These are phyloP conservation scores for Microcebus jonahi DNA, from an alignment of 2,113 vertebrate species.

Conservation along the genomic window DNA sequence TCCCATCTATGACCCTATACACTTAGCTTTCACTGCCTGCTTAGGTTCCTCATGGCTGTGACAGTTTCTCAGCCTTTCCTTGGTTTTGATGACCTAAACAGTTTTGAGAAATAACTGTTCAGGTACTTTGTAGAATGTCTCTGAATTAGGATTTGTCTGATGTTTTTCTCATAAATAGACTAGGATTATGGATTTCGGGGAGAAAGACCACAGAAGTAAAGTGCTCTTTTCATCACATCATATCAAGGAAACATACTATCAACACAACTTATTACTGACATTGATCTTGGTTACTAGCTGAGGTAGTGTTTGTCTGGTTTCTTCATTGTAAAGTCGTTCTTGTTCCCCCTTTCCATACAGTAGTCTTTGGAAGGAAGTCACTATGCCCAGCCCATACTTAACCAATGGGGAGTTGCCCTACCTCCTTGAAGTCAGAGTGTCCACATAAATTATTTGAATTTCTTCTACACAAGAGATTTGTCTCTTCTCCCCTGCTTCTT, in stretches of 20 bases:
- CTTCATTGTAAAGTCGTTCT: background rate
- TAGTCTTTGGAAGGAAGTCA: background rate
- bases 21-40: background rate
- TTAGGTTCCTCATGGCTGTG: background rate
- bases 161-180: background rate
- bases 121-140: background rate
- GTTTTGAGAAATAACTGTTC: background rate
- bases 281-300: background rate
- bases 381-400: background rate
- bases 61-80: background rate
- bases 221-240: background rate
- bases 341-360: background rate
- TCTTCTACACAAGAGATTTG: background rate
- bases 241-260: background rate
- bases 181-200: background rate
- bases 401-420: background rate
- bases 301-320: background rate
- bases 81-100: background rate
- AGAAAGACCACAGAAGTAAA: conserved; percentile 6
- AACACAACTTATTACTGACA: background rate
- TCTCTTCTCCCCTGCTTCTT: background rate
- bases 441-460: background rate
- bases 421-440: background rate
- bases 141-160: background rate
- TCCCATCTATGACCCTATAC: background rate